Evolutionary conservation across 2,797 vertebrate genomes (phyloP).

Genomic region (Chanos chanos): DNA sequence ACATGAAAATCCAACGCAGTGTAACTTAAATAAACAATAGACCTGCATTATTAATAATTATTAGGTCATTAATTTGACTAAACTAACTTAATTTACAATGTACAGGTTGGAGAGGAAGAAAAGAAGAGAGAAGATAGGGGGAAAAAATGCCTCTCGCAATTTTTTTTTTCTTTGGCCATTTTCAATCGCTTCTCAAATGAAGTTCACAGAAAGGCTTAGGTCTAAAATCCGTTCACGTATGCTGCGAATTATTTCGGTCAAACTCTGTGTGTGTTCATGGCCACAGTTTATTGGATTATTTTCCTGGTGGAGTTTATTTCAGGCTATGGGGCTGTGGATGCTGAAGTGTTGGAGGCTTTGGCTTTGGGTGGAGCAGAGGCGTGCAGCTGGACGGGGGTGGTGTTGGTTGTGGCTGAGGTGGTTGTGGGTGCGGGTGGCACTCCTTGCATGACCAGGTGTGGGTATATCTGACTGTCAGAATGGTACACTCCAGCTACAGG

Average conservation of each 20-base stretch:
- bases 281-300: conserved; percentile 19
- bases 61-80: too few species aligned
- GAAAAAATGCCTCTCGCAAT: too few species aligned
- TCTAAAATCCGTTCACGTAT: too few species aligned
- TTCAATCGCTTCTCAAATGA: too few species aligned
- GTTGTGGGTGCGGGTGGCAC: conserved; percentile 62
- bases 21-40: neutral
- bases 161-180: too few species aligned
- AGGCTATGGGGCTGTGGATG: neutral
- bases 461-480: conserved; percentile 70
- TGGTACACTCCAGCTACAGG: conserved; percentile 61
- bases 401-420: conserved; percentile 57
- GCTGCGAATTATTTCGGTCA: too few species aligned
- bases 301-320: neutral
- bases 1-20: neutral
- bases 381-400: conserved; percentile 61
- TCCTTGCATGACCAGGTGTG: conserved; percentile 70
- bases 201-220: too few species aligned
- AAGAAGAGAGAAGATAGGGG: too few species aligned
- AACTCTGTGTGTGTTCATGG: neutral
- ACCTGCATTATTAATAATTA: too few species aligned
- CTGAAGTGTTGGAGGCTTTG: conserved; percentile 42
- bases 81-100: too few species aligned
- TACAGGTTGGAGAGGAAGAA: too few species aligned
- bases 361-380: conserved; percentile 45